phyloP scores from a whole-genome alignment of 2,113 vertebrate genomes.

The Syrmaticus mikado region DNA sequence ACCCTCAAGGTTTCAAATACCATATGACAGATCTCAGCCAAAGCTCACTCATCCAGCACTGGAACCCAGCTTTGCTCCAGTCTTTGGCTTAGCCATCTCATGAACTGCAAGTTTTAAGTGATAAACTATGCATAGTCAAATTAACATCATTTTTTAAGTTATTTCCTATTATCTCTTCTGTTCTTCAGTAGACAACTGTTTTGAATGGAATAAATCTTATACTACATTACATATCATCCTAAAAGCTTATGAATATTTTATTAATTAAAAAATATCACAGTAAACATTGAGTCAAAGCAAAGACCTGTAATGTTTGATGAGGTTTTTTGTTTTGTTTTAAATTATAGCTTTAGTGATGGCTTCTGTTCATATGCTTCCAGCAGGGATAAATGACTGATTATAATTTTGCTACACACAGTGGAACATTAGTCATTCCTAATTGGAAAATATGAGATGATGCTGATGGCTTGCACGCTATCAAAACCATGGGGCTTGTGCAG shows the following conservation, averaged over 20 bases:
- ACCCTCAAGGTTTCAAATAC: not conserved
- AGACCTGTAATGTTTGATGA: not conserved
- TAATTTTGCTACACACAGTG: slow-evolving; percentile 58
- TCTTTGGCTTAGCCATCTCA: not conserved
- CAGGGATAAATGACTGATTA: slow-evolving; percentile 65
- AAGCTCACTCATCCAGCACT: not conserved
- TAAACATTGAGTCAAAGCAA: slow-evolving; percentile 1
- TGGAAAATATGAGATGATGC: slow-evolving; percentile 67
- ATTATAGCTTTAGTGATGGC: slow-evolving; percentile 12
- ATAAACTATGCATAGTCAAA: not conserved
- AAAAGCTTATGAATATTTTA: not conserved
- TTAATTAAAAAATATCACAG: not conserved
- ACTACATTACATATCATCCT: not conserved
- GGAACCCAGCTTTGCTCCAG: not conserved
- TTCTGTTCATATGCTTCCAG: slow-evolving; percentile 60
- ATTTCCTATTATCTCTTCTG: not conserved
- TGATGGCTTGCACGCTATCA: slow-evolving; percentile 38
- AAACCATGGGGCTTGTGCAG: slow-evolving; percentile 17
- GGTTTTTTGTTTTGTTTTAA: not conserved
- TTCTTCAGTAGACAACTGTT: not conserved
- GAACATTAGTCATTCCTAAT: slow-evolving; percentile 68
- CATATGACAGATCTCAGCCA: not conserved
- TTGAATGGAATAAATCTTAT: not conserved
- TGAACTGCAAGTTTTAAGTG: not conserved
- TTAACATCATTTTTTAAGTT: not conserved